Evolutionary conservation across 2,797 vertebrate species (phyloP).

Genomic region (Sparus aurata): DNA sequence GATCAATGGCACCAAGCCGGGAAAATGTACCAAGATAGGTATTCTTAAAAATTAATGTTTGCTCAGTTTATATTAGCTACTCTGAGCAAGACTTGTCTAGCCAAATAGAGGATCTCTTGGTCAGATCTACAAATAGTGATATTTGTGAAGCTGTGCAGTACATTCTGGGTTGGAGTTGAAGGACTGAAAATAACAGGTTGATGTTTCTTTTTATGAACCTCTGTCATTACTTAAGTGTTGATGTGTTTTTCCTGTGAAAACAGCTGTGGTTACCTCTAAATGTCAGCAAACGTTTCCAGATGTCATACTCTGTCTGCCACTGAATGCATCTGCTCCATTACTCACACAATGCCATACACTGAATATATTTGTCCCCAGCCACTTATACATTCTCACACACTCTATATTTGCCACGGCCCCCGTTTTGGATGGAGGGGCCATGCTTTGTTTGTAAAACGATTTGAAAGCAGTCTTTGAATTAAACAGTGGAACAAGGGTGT

Average conservation of each 20-base stretch:
- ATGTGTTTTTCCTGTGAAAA: no score
- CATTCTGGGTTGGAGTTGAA: not conserved
- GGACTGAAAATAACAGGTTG: not conserved
- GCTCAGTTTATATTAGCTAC: not conserved
- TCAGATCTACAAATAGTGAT: not conserved
- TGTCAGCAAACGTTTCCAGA: not conserved
- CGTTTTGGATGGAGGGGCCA: not conserved
- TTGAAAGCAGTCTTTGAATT: conserved; percentile 7
- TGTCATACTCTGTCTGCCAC: not conserved
- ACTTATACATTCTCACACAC: not conserved
- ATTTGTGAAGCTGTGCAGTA: not conserved
- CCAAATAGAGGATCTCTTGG: not conserved
- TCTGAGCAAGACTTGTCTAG: not conserved
- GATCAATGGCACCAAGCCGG: not conserved
- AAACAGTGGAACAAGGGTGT: not conserved
- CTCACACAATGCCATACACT: not conserved
- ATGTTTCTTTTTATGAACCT: not conserved
- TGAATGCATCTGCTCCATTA: conserved; percentile 1
- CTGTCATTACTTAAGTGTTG: not conserved
- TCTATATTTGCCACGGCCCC: not conserved
- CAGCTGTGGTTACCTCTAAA: not conserved
- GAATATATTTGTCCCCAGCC: conserved; percentile 12
- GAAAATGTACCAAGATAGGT: not conserved
- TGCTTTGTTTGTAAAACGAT: not conserved
- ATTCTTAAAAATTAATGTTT: not conserved